Evolutionary conservation across 2,797 vertebrate genomes (phyloP).

Genomic region (Dipus sagitta): DNA sequence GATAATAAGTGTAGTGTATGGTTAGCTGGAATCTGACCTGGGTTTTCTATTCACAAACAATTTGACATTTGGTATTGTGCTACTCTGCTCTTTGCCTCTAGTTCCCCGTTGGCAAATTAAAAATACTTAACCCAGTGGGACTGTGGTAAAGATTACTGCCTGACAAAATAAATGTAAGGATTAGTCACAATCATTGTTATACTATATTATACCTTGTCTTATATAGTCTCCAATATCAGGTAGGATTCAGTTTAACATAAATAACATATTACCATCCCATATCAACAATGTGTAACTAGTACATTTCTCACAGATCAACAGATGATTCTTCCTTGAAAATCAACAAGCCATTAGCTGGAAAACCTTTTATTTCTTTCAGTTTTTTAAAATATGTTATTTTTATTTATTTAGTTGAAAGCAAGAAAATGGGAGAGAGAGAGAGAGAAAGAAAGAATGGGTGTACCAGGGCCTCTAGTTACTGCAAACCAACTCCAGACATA

Average conservation of each 20-base stretch:
- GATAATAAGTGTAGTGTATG: not conserved
- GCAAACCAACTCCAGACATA: no score
- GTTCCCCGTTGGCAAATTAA: constrained; percentile 17
- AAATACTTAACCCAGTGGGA: not conserved
- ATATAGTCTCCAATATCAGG: not conserved
- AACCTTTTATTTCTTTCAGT: constrained; percentile 36
- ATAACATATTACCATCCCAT: not conserved
- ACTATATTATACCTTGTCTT: not conserved
- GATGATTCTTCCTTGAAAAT: constrained; percentile 60
- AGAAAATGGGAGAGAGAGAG: no score
- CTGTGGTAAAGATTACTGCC: not conserved
- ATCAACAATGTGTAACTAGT: not conserved
- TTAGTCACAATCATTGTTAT: constrained; percentile 9
- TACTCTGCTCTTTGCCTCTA: constrained; percentile 16
- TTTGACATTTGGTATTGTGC: not conserved
- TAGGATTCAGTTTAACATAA: constrained; percentile 30
- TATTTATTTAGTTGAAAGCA: no score
- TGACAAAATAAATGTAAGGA: not conserved
- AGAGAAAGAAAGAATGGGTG: no score
- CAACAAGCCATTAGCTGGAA: not conserved
- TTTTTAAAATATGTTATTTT: constrained; percentile 46
- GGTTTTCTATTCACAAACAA: not conserved
- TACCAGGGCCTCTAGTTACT: no score
- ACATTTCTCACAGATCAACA: not conserved
- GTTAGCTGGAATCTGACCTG: not conserved